Evolutionary conservation across 2,797 vertebrate genomes (phyloP), one percentile per base, ranked within the genome.

Genomic region (Remorina albescens): DNA sequence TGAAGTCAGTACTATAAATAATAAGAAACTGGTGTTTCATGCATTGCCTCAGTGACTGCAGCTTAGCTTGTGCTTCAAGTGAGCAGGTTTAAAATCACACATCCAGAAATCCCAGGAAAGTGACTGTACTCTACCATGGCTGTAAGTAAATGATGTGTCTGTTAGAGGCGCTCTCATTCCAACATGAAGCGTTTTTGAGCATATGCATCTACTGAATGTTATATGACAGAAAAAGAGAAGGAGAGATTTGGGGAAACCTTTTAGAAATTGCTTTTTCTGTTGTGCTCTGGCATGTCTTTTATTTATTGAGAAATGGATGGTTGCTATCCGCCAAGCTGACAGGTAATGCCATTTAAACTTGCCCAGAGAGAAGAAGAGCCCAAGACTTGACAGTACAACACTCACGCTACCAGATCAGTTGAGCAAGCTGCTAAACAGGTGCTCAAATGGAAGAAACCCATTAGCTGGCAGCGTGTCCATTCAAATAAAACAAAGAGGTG

Each of bases 271-370:
- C 63, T 58, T 71, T 74, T 78, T 62, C 57, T 82, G 79, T 79
- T 80, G 74, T 39, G 74, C 76, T 80, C 85, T 47, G 12, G 71
- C 71, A 74, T 19, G 69, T 83, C 67, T 86, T 86, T 87, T 88
- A 88, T 87, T 90, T 83, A 80, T 76, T 49, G 58, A 60, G 63
- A 74, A 81, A 86, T 8, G 10, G 81, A 91, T 80, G 68, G 78
- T 77, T 49, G 74, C 69, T 66, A 74, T 89, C 83, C 86, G 86
- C 58, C 0, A 9, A 72, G 76, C 71, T 86, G 87, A 86, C 88
- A 88, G 88, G 79, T 83, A 87, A 85, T 64, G 82, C 67, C 80
- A 87, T 79, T 85, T 83, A 79, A 76, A 87, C 71, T 65, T 83
- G 85, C 64, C 84, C 76, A 21, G 68, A 49, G 77, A 84, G 75